A percentile compares a stretch with the other conserved stretches of the same genome.
Conservation (phyloP, 1,140 invertebrate genomes). For the Frieseomelitta varia region DNA sequence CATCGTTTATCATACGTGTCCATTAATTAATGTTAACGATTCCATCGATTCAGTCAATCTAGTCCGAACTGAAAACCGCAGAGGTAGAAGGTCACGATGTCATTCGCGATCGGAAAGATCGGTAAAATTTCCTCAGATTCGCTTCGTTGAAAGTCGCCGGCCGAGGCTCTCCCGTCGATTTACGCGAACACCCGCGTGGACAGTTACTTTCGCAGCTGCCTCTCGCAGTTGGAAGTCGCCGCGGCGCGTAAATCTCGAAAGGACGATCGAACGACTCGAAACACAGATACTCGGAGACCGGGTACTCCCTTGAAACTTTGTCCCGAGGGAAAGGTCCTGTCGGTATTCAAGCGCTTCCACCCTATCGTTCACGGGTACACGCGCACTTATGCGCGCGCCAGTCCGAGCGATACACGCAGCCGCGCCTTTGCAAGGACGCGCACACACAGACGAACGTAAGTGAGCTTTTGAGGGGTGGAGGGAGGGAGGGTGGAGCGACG, state of each 20-base stretch:
- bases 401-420: constrained; percentile 9
- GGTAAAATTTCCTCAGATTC: too few relatives aligned
- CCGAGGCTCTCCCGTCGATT: constrained; percentile 13
- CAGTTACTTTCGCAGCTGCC: constrained; percentile 21
- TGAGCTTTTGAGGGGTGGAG: background rate
- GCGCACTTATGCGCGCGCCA: constrained; percentile 27
- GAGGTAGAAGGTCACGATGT: background rate
- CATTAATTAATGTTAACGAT: constrained; percentile 1
- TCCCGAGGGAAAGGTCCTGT: constrained; percentile 35
- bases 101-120: too few relatives aligned
- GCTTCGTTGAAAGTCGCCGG: background rate
- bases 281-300: constrained; percentile 38
- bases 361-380: constrained; percentile 10
- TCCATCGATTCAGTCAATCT: background rate
- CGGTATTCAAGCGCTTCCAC: constrained; percentile 42
- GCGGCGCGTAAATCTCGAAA: constrained; percentile 21
- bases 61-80: background rate
- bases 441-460: background rate
- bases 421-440: background rate
- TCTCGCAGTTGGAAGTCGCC: constrained; percentile 27
- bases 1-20: background rate
- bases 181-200: background rate
- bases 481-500: too few relatives aligned
- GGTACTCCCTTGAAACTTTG: constrained; percentile 46
- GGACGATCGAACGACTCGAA: constrained; percentile 43